phyloP scores from a whole-genome alignment of 2,888 invertebrate species.

The Dryadula phaetusa region DNA sequence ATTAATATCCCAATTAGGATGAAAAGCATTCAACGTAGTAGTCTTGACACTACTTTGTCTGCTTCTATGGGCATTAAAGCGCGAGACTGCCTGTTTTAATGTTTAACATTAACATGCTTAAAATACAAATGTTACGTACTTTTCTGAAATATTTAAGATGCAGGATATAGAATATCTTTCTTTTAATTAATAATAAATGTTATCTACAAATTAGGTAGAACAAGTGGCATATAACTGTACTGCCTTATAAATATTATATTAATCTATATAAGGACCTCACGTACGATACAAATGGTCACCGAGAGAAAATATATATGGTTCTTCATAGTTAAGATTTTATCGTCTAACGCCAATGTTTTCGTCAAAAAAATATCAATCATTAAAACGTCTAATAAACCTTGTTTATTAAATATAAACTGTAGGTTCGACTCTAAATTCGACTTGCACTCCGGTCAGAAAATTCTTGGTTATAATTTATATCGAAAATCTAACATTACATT shows the following conservation, averaged over 20 bases:
- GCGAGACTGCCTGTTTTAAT: too few relatives aligned
- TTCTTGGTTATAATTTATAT: not conserved
- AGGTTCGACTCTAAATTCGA: not conserved
- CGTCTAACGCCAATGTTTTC: not conserved
- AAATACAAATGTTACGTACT: too few relatives aligned
- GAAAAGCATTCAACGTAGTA: too few relatives aligned
- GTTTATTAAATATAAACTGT: too few relatives aligned
- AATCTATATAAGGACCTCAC: constrained; percentile 12
- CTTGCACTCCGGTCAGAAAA: not conserved
- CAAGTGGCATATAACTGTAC: constrained; percentile 28
- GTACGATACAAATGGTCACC: constrained; percentile 5
- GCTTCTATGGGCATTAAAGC: too few relatives aligned
- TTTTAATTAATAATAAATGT: constrained; percentile 13
- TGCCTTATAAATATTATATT: constrained; percentile 27
- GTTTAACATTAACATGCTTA: too few relatives aligned
- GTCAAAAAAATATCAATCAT: not conserved
- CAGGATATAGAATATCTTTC: constrained; percentile 19
- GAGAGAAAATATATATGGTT: constrained; percentile 18
- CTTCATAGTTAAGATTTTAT: constrained; percentile 15
- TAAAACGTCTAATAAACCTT: too few relatives aligned
- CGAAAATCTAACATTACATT: too few relatives aligned
- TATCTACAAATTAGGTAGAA: constrained; percentile 27
- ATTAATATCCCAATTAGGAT: too few relatives aligned
- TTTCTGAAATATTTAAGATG: not conserved
- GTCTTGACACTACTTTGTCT: too few relatives aligned